Evolutionary conservation across 2,888 invertebrate species (phyloP), one percentile per base, ranked within the genome.

Genomic region (Melangyna quadrimaculata): DNA sequence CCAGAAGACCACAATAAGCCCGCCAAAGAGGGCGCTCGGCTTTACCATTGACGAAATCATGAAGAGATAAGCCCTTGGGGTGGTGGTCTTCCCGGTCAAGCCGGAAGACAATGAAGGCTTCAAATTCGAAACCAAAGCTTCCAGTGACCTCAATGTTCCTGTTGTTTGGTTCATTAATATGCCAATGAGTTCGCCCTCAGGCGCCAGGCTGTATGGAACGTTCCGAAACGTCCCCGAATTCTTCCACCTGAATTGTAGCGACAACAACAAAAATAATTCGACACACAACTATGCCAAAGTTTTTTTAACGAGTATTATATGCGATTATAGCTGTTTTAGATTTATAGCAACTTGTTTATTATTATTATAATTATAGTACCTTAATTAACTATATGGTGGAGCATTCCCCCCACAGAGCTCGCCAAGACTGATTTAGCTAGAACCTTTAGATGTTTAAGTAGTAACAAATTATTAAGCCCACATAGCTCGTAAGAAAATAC

Each of bases 31-130:
- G 83, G 90, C 94, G 29, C 92, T 96, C 87, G 97, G 97, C 0
- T 97, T 97, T 92, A 96, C 96, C 88, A 97, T 97, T 92, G 97
- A 96, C 89, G 97, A 97, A 90, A 97, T 97, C 87, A 96, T 97
- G 96, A 96, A 95, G 91, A 95, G 96, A 93, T 96, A 95, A 93
- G 90, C 70, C 45, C 51, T 63, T 32, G 12, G n/a, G 8, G 67
- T 2, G 43, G 71, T 67, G 72, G 74, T 80, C 84, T 80, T 72
- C 61, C 71, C 53, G 70, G 14, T 35, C 7, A 48, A 22, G 45
- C 19, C 24, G 61, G 81, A 73, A 78, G 86, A 65, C 32, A 45
- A 14, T 22, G 22, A 77, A 48, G 86, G 86, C 77, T 86, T 86
- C 59, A 69, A 72, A 48, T 69, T 51, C 80, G 80, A 80, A 84